Evolutionary conservation across 2,888 invertebrate genomes (phyloP), one percentile per base, ranked within the genome.

Genomic region (Drosophila mulleri): DNA sequence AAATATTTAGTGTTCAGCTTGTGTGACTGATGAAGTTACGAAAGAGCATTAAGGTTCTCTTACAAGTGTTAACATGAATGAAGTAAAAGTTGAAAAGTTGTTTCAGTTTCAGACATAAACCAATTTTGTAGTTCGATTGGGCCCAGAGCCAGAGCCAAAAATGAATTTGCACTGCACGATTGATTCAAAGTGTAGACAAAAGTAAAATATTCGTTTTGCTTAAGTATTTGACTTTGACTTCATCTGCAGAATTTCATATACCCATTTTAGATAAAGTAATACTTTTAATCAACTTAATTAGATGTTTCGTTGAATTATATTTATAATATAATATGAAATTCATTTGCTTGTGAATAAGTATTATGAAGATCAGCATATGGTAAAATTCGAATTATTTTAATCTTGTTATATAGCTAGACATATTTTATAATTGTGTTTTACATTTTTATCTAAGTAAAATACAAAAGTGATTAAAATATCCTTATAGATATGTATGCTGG

Each of bases 1-100:
- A 53, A 53, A 37, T 47, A 58, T 58, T 29, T 29, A 23, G 26
- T 47, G 45, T n/a, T 37, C 58, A 45, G 58, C 45, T 23, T 39
- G 45, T 29, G 45, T 39, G 26, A 18, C 63, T 20, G 20, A 63
- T 45, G 29, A 14, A 47, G 29, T 62, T 32, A 62, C 39, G 2
- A 20, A 14, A 20, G 3, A 18, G 20, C 29, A 64, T 32, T 14
- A 59, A 37, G 26, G 12, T 20, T 32, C 29, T n/a, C 14, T 47
- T 23, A 23, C 20, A 63, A 63, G 29, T 63, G 63, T 23, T 23
- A 41, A 23, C 18, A 8, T n/a, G 29, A 26, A 37, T 16, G 7
- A 63, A 63, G 7, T 16, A 61, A 18, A 63, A 23, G 14, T 62
- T 20, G 20, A 32, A 29, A 63, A 39, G 20, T 12, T 62, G 1